Evolutionary conservation across 2,113 vertebrate species (phyloP), one percentile per base, ranked within the genome.

Genomic region (Alaudala cheleensis): DNA sequence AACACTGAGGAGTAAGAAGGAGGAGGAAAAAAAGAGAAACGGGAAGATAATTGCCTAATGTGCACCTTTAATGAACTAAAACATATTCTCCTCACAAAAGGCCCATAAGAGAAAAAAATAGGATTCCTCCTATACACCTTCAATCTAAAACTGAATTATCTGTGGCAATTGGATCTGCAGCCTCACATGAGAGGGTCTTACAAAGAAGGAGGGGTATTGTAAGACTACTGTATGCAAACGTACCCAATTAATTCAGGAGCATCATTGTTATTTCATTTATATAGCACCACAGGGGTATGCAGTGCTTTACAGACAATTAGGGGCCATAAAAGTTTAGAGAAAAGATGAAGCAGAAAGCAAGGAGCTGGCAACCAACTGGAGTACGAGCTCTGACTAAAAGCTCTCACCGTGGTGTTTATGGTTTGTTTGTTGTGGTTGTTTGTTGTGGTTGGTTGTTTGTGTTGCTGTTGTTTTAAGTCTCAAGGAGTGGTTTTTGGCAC

Each of bases 51-150:
- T 86, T 93, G 89, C 83, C 60, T 96, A 81, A 97, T 74, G 69
- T 64, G 97, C 54, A 26, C 65, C 92, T 96, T 97, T 97, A 88
- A 89, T 92, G 82, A 96, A 95, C 95, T 97, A 97, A 97, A 97
- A 96, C 94, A 81, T 76, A 69, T 90, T 95, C 49, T 94, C 69
- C 62, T 79, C 58, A 84, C 83, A 91, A 92, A 97, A 85, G 96
- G 85, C 94, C 93, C 86, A 51, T 81, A 96, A 92, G 83, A 78
- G 58, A 83, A 85, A 93, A 88, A 89, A 84, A 45, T 28, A 82
- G 9, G 34, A 70, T 79, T 72, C 37, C 37, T 96, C 56, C 60
- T 44, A 39, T n/a, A 53, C 20, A 71, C 40, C 34, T 73, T 90
- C 90, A 86, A 83, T 69, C 85, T 88, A 86, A 81, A 74, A 78